A percentile compares a stretch with the other conserved stretches of the same genome.
Conservation (phyloP, 2,797 vertebrate species). For the Odontamblyopus rebecca region DNA sequence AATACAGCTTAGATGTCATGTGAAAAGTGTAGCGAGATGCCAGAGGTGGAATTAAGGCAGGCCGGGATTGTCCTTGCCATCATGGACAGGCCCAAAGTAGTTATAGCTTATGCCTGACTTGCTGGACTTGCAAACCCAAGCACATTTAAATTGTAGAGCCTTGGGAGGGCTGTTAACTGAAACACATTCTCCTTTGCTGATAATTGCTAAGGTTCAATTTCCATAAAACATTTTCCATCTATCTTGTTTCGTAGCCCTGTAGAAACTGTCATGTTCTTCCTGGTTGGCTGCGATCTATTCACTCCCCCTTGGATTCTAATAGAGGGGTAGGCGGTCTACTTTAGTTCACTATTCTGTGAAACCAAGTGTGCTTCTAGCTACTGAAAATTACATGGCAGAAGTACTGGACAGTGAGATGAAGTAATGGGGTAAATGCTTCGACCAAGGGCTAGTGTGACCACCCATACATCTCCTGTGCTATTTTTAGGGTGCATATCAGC, state of each 20-base stretch:
- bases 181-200: slow-evolving; percentile 58
- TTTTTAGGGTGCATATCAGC: slow-evolving; percentile 69
- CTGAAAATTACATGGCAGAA: slow-evolving; percentile 43
- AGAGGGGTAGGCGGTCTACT: slow-evolving; percentile 32
- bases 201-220: slow-evolving; percentile 69
- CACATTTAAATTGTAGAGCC: slow-evolving; percentile 73
- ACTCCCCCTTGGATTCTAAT: slow-evolving; percentile 34
- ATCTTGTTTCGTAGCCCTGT: slow-evolving; percentile 50
- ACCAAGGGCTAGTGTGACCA: slow-evolving; percentile 23
- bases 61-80: slow-evolving; percentile 50
- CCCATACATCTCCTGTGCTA: slow-evolving; percentile 49
- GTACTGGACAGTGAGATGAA: slow-evolving; percentile 20
- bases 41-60: slow-evolving; percentile 62
- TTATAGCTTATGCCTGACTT: slow-evolving; percentile 25
- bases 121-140: slow-evolving; percentile 68
- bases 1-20: slow-evolving; percentile 68
- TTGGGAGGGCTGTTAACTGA: slow-evolving; percentile 66
- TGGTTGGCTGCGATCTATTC: slow-evolving; percentile 21
- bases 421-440: slow-evolving; percentile 23
- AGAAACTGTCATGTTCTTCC: slow-evolving; percentile 36
- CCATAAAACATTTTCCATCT: slow-evolving; percentile 66
- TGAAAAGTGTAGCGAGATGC: slow-evolving; percentile 55
- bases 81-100: slow-evolving; percentile 45
- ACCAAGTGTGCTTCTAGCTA: slow-evolving; percentile 42
- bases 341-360: slow-evolving; percentile 35